Base-by-base conservation (phyloP, 2,797 vertebrate genomes). In the Catharus ustulatus region DNA sequence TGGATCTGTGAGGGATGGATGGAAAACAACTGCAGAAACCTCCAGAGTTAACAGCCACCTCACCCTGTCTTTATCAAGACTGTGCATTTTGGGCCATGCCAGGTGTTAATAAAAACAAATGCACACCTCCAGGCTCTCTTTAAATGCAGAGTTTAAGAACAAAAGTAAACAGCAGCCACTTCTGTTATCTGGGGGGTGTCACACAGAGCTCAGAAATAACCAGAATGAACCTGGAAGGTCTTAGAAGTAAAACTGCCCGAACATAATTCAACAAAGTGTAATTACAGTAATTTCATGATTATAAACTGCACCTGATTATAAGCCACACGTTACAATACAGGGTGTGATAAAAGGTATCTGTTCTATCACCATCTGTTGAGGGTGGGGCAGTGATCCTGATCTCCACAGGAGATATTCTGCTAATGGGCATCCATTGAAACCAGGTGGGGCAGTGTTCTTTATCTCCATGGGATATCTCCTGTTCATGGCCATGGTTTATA, bases 151-250 rank as follows among this genome's bases (percentile, higher is more conserved):
- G 36, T 71, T 89, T 51, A 92, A 92, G 32, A 71, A 84, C 43
- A 89, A 79, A 78, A 94, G 88, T 66, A 87, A 93, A 95, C 89
- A 61, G 24, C 77, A 63, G 24, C 74, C 90, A 94, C 86, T 93
- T 78, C 3, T 0, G 54, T 90, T 94, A 91, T 91, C 94, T 91
- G 75, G 4, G 0, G 13, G 19, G n/a, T 36, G 72, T 52, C 77
- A 77, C 49, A 19, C 1, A 0, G 64, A 64, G 59, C 72, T 59
- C 26, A 43, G 81, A 54, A 66, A 76, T 42, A 68, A 94, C 57
- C 61, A 84, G 36, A 81, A 88, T 0, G 26, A 76, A 79, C 42
- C 68, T 62, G 36, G 45, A 92, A 84, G 64, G 90, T 62, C 61
- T 67, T 10, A 26, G 45, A 52, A 55, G 76, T 34, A 61, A 90